phyloP scores from a whole-genome alignment of 2,888 invertebrate genomes.

The Sturmia bella region DNA sequence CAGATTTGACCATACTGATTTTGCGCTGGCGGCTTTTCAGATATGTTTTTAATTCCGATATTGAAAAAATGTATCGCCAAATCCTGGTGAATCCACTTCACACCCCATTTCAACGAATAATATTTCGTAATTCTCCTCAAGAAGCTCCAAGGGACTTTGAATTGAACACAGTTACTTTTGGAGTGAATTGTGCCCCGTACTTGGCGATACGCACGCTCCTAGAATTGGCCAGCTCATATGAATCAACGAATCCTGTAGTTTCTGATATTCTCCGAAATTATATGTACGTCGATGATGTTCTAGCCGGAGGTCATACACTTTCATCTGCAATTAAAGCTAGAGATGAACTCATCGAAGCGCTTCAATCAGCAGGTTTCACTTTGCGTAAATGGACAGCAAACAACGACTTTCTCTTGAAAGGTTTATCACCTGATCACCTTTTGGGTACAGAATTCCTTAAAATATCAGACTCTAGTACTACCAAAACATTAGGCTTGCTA shows the following conservation, averaged over 20 bases:
- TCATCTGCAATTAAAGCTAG: background rate
- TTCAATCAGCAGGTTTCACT: constrained; percentile 27
- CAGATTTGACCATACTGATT: constrained; percentile 41
- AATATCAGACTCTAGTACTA: constrained; percentile 5
- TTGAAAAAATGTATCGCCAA: constrained; percentile 70
- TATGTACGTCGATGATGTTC: constrained; percentile 34
- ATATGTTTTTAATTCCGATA: constrained; percentile 67
- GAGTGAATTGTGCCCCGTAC: too few relatives aligned
- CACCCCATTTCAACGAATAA: too few relatives aligned
- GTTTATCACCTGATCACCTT: background rate
- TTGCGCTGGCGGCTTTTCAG: constrained; percentile 48
- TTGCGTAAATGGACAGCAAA: constrained; percentile 43
- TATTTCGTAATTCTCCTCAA: constrained; percentile 37
- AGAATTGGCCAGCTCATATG: constrained; percentile 30
- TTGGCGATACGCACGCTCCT: constrained; percentile 61
- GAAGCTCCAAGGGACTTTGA: constrained; percentile 35
- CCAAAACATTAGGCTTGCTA: constrained; percentile 13
- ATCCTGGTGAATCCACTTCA: constrained; percentile 54
- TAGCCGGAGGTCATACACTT: background rate
- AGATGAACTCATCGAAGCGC: constrained; percentile 12
- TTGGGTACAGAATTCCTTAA: constrained; percentile 28
- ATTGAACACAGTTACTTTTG: too few relatives aligned
- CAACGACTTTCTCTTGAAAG: background rate
- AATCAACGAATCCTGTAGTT: constrained; percentile 31
- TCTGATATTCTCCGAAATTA: constrained; percentile 7